Evolutionary conservation across 2,797 vertebrate species (phyloP).

Genomic region (Lindbergichthys nudifrons): DNA sequence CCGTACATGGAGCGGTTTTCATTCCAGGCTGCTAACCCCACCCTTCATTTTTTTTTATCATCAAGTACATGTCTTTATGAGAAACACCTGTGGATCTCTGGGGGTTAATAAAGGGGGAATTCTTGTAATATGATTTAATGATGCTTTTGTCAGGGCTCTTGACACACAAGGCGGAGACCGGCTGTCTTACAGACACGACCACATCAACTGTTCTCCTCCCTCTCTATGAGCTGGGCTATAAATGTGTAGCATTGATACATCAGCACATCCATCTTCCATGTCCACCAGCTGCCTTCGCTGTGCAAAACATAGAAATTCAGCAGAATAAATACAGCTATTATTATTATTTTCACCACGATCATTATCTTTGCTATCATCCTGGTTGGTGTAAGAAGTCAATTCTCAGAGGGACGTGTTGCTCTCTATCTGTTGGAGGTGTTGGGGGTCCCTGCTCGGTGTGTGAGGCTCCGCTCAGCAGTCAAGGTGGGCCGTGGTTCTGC

Average conservation of each 20-base stretch:
- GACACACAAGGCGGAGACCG: slow-evolving; percentile 54
- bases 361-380: slow-evolving; percentile 61
- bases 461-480: slow-evolving; percentile 88
- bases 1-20: slow-evolving; percentile 53
- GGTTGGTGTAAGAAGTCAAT: slow-evolving; percentile 77
- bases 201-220: slow-evolving; percentile 71
- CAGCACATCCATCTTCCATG: slow-evolving; percentile 78
- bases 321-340: slow-evolving; percentile 97
- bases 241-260: slow-evolving; percentile 79
- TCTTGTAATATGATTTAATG: slow-evolving; percentile 42
- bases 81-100: slow-evolving; percentile 80
- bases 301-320: slow-evolving; percentile 96
- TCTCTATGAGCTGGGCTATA: slow-evolving; percentile 54
- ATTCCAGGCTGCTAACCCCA: slow-evolving; percentile 38
- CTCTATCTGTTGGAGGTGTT: slow-evolving; percentile 48
- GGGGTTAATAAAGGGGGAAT: slow-evolving; percentile 81
- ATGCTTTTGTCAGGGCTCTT: slow-evolving; percentile 50
- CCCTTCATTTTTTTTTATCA: slow-evolving; percentile 58
- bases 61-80: slow-evolving; percentile 62
- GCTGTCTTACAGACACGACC: slow-evolving; percentile 70
- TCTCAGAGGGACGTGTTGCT: slow-evolving; percentile 84
- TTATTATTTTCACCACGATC: slow-evolving; percentile 84
- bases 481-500: slow-evolving; percentile 87
- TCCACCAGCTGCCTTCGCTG: slow-evolving; percentile 98
- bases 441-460: slow-evolving; percentile 85